Conservation (phyloP, 2,797 vertebrate species). For the Lithobates sylvaticus region DNA sequence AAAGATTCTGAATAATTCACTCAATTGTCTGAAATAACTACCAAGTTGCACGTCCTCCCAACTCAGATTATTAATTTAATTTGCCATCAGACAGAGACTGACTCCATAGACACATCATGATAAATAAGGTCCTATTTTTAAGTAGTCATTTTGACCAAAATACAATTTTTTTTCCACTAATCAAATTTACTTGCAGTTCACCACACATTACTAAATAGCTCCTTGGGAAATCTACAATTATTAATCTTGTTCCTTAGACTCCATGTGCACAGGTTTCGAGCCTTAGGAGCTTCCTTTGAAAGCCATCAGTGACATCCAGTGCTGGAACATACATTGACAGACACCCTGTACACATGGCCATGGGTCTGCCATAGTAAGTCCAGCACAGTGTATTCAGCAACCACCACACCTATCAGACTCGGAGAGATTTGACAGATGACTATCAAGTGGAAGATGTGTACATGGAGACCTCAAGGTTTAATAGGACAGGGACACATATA, state of each 20-base stretch:
- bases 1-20: not conserved
- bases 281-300: not conserved
- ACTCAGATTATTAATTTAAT: too few relatives aligned
- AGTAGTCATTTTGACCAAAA: too few relatives aligned
- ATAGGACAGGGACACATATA: constrained; percentile 24
- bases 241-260: not conserved
- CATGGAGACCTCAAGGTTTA: not conserved
- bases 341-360: not conserved
- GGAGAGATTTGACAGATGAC: not conserved
- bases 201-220: not conserved
- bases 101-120: too few relatives aligned
- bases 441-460: not conserved
- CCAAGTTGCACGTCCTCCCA: not conserved
- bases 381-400: too few relatives aligned
- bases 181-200: not conserved
- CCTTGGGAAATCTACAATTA: not conserved
- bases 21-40: not conserved
- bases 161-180: not conserved
- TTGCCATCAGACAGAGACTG: too few relatives aligned
- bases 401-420: not conserved
- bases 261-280: not conserved
- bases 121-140: too few relatives aligned
- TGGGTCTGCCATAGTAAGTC: not conserved
- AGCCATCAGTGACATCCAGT: not conserved
- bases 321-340: not conserved